Percentiles rank a stretch among this genome's conserved stretches.
Conservation (phyloP, 2,888 invertebrate species). For the Quadroppia sp. region DNA sequence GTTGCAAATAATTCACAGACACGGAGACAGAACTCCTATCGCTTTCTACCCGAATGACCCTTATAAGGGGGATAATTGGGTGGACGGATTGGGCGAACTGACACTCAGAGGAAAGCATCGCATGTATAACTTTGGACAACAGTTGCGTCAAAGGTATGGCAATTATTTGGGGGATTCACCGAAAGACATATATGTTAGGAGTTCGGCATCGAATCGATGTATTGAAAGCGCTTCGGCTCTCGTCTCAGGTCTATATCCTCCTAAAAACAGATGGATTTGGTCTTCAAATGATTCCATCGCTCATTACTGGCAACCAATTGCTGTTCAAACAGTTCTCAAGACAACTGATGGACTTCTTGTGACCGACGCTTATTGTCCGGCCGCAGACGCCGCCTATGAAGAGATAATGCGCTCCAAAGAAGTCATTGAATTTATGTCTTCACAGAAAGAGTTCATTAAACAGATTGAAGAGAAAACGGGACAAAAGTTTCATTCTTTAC, state of each 20-base stretch:
- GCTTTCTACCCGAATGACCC: conserved; percentile 27
- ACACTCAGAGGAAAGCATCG: conserved; percentile 36
- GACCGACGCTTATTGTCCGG: conserved; percentile 15
- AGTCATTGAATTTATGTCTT: conserved; percentile 15
- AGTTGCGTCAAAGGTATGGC: conserved; percentile 27
- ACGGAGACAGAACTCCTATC: conserved; percentile 40
- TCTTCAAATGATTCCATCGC: background rate
- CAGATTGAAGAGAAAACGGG: conserved; percentile 32
- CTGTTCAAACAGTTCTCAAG: conserved; percentile 27
- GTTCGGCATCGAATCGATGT: conserved; percentile 30
- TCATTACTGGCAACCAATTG: conserved; percentile 39
- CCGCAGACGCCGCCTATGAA: background rate
- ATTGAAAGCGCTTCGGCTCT: conserved; percentile 35
- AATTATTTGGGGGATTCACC: conserved; percentile 23
- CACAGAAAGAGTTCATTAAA: conserved; percentile 34
- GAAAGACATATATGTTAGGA: conserved; percentile 28
- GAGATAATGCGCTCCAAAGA: conserved; percentile 22
- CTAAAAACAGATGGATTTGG: conserved; percentile 36
- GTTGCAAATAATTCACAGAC: conserved; percentile 35
- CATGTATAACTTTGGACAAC: conserved; percentile 36
- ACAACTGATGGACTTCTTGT: conserved; percentile 11
- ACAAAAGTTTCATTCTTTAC: conserved; percentile 2
- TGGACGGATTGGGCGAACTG: conserved; percentile 36
- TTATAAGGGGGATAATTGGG: background rate
- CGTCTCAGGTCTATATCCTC: conserved; percentile 34